Conservation (phyloP, 1,140 invertebrate species). For the Achatina immaculata region DNA sequence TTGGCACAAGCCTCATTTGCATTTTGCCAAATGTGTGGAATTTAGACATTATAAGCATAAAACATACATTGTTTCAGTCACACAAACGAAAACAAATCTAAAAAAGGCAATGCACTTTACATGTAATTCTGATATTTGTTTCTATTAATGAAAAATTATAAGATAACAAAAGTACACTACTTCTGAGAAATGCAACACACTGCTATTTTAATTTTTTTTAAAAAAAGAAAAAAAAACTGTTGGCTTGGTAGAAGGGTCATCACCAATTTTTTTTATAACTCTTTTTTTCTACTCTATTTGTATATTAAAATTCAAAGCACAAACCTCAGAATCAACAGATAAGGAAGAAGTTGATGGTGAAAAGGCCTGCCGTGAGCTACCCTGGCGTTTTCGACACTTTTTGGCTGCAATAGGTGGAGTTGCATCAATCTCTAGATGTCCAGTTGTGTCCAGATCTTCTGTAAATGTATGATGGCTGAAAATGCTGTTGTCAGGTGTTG, state of each 20-base stretch:
- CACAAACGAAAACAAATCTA: too few relatives aligned
- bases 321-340: constrained; percentile 20
- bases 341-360: background rate
- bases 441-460: constrained; percentile 49
- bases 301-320: background rate
- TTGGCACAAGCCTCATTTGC: too few relatives aligned
- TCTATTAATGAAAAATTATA: too few relatives aligned
- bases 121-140: too few relatives aligned
- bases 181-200: too few relatives aligned
- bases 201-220: too few relatives aligned
- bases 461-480: constrained; percentile 7
- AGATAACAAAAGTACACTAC: too few relatives aligned
- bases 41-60: too few relatives aligned
- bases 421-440: constrained; percentile 51
- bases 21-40: too few relatives aligned
- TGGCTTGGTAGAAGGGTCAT: background rate
- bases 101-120: too few relatives aligned
- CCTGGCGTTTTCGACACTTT: constrained; percentile 35
- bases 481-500: background rate
- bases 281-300: background rate
- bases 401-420: constrained; percentile 54
- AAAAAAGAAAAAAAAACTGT: background rate
- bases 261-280: too few relatives aligned
- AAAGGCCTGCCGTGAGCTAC: background rate
- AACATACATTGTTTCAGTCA: too few relatives aligned